Percentiles rank a stretch among this genome's conserved stretches.
Evolutionary conservation across 2,888 invertebrate genomes (phyloP).

Genomic region (Mallateleia sp.): DNA sequence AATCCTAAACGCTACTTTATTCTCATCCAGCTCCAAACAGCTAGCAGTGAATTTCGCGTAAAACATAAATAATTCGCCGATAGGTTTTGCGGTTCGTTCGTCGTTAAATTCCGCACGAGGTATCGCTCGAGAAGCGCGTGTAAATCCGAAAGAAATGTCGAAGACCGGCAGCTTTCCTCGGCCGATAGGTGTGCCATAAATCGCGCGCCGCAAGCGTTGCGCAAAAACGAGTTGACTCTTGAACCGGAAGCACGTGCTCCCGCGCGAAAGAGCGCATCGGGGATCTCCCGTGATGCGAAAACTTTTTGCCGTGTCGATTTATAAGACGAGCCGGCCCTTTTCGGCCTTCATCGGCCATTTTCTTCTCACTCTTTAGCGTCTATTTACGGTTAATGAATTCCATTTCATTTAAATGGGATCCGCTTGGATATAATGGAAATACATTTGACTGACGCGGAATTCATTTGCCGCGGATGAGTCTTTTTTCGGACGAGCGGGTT

Average conservation of each 20-base stretch:
- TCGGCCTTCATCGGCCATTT: constrained; percentile 3
- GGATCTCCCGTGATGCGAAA: constrained; percentile 7
- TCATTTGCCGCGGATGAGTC: constrained; percentile 33
- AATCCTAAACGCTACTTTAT: too few species aligned
- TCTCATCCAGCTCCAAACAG: too few species aligned
- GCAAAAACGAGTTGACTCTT: constrained; percentile 78
- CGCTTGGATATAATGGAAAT: constrained; percentile 50
- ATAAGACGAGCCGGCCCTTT: constrained; percentile 15
- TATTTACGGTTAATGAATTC: constrained; percentile 50
- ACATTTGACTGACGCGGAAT: constrained; percentile 63
- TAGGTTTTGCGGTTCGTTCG: neutral
- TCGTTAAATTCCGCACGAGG: constrained; percentile 13
- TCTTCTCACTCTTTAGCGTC: neutral
- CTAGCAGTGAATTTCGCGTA: neutral
- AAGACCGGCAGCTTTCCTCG: constrained; percentile 46
- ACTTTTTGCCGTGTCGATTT: constrained; percentile 34
- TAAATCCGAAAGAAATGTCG: constrained; percentile 45
- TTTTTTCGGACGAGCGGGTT: constrained; percentile 10
- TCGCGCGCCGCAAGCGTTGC: constrained; percentile 74
- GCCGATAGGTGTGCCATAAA: constrained; percentile 79
- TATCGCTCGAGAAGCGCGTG: constrained; percentile 13
- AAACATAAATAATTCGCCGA: neutral
- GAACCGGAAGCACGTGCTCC: constrained; percentile 82
- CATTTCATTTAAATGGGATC: constrained; percentile 55
- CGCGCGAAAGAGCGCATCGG: constrained; percentile 5